Percentiles rank a stretch among this genome's conserved stretches.
phyloP scores from a whole-genome alignment of 2,888 invertebrate genomes.

The Erynnis tages region DNA sequence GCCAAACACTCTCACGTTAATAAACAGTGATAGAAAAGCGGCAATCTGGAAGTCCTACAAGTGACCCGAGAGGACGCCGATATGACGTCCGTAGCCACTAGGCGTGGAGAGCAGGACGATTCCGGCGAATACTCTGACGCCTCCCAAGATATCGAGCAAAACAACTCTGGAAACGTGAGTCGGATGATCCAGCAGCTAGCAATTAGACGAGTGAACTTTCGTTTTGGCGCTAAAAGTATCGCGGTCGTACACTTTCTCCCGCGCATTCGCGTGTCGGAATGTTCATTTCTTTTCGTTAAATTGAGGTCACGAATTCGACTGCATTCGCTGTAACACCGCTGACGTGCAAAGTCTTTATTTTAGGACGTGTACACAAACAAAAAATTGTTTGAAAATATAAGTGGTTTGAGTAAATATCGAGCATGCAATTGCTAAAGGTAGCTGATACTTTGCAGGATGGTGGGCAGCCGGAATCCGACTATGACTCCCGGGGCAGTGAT shows the following conservation, averaged over 20 bases:
- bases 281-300: slow-evolving; percentile 73
- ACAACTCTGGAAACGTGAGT: slow-evolving; percentile 73
- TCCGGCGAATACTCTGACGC: slow-evolving; percentile 76
- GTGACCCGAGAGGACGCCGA: slow-evolving; percentile 68
- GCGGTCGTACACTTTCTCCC: slow-evolving; percentile 71
- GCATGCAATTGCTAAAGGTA: slow-evolving; percentile 71
- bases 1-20: slow-evolving; percentile 43
- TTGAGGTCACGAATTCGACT: slow-evolving; percentile 73
- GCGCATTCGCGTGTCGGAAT: slow-evolving; percentile 71
- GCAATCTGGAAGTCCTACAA: slow-evolving; percentile 74
- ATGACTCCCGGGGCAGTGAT: slow-evolving; percentile 76
- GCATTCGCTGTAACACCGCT: slow-evolving; percentile 62
- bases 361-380: slow-evolving; percentile 38
- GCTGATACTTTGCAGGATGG: slow-evolving; percentile 71
- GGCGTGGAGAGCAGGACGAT: slow-evolving; percentile 67
- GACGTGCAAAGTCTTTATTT: slow-evolving; percentile 54
- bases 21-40: slow-evolving; percentile 46
- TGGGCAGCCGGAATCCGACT: slow-evolving; percentile 67
- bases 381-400: slow-evolving; percentile 5
- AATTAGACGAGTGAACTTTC: slow-evolving; percentile 56
- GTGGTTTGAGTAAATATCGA: slow-evolving; percentile 21
- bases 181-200: slow-evolving; percentile 38
- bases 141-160: slow-evolving; percentile 73
- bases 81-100: slow-evolving; percentile 75
- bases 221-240: slow-evolving; percentile 70